Percentiles rank a stretch among this genome's conserved stretches.
Conservation (phyloP, 2,797 vertebrate genomes). For the Neostethus bicornis region DNA sequence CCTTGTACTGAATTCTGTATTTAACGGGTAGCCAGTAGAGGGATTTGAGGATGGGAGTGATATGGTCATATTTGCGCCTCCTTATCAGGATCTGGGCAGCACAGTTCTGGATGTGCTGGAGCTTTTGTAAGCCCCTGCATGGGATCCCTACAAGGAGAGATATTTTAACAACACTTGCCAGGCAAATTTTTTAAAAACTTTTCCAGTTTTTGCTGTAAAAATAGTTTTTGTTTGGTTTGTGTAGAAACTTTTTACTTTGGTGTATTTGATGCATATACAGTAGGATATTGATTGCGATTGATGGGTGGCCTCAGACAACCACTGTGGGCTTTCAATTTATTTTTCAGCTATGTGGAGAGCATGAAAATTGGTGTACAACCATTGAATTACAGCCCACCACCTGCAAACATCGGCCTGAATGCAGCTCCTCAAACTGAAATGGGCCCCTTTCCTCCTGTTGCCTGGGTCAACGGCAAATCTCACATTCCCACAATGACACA, state of each 20-base stretch:
- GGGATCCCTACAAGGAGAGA: not conserved
- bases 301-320: constrained; percentile 1
- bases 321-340: constrained; percentile 28
- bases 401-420: constrained; percentile 62
- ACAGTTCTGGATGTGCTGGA: no score
- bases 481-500: constrained; percentile 67
- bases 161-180: not conserved
- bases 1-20: no score
- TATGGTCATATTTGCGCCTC: no score
- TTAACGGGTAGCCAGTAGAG: no score
- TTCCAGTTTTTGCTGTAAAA: constrained; percentile 6
- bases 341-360: constrained; percentile 38
- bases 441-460: constrained; percentile 68
- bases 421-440: constrained; percentile 55
- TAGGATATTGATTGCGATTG: constrained; percentile 6
- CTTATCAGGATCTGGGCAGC: no score
- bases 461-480: constrained; percentile 72
- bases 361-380: constrained; percentile 41
- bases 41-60: no score
- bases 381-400: constrained; percentile 40
- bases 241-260: constrained; percentile 10
- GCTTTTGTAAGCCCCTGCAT: no score
- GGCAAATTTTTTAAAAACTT: constrained; percentile 6
- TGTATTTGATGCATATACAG: constrained; percentile 11
- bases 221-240: not conserved